Percentiles rank a stretch among this genome's conserved stretches.
Evolutionary conservation across 1,140 invertebrate genomes (phyloP).

Genomic region (Drosophila melanogaster): Release_6_plus_ISO1_MT NT_037436.4:361501-362000

Average conservation of each 20-base stretch:
- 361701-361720: slow-evolving; percentile 38
- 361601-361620: slow-evolving; percentile 13
- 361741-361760: slow-evolving; percentile 43
- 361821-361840: slow-evolving; percentile 56
- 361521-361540: slow-evolving; percentile 19
- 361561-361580: slow-evolving; percentile 27
- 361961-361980: neutral
- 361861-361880: slow-evolving; percentile 48
- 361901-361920: neutral
- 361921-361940: slow-evolving; percentile 9
- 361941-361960: slow-evolving; percentile 22
- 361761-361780: slow-evolving; percentile 32
- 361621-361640: slow-evolving; percentile 7
- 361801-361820: slow-evolving; percentile 71
- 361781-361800: slow-evolving; percentile 44
- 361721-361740: slow-evolving; percentile 38
- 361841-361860: slow-evolving; percentile 61
- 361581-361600: slow-evolving; percentile 14
- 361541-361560: slow-evolving; percentile 50
- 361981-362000: neutral
- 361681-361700: slow-evolving; percentile 57
- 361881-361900: neutral
- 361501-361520: slow-evolving; percentile 22
- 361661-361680: slow-evolving; percentile 65
- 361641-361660: slow-evolving; percentile 32